A percentile compares a stretch with the other conserved stretches of the same genome.
Conservation (phyloP, 2,113 vertebrate genomes). For the Aspiorhynchus laticeps region DNA sequence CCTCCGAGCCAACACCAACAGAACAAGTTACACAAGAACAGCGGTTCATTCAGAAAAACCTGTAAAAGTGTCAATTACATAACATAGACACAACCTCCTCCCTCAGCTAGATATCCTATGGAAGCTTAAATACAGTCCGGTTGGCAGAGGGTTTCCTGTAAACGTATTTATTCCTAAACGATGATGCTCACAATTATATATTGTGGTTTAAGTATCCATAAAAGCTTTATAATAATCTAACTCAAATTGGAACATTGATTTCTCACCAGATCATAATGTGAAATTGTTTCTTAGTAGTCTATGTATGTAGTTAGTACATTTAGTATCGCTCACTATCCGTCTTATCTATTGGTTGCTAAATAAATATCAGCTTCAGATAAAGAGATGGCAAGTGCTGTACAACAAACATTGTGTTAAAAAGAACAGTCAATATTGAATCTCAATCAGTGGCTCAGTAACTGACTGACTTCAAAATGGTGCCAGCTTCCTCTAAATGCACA, state of each 20-base stretch:
- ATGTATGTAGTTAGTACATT: neutral
- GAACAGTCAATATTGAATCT: too few species aligned
- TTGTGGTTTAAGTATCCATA: neutral
- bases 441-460: neutral
- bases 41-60: conserved; percentile 58
- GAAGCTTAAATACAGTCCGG: neutral
- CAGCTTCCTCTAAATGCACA: neutral
- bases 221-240: neutral
- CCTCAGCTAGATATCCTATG: conserved; percentile 21
- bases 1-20: conserved; percentile 54
- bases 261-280: neutral
- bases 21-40: conserved; percentile 49
- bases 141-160: conserved; percentile 30
- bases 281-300: neutral
- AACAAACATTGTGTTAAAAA: neutral
- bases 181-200: neutral
- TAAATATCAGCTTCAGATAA: neutral
- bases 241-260: neutral
- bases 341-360: neutral
- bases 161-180: conserved; percentile 20
- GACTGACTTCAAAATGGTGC: neutral
- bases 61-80: conserved; percentile 53
- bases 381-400: neutral
- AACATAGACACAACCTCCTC: conserved; percentile 31
- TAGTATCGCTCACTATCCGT: neutral